These are phyloP conservation scores for Hycleus phaleratus DNA, from an alignment of 1,140 invertebrate genomes.

Conservation along the genomic window DNA sequence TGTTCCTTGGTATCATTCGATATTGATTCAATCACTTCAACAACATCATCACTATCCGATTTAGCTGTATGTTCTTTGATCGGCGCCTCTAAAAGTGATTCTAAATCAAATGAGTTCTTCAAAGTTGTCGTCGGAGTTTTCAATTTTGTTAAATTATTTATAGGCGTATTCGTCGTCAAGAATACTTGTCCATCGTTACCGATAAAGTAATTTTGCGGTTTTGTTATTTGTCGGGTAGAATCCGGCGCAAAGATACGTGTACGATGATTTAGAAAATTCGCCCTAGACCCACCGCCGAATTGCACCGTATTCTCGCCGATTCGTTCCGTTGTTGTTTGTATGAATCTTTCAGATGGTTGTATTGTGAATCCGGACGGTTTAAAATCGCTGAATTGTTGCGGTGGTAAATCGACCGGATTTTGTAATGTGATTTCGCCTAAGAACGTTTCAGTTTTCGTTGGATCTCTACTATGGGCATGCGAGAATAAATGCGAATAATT, in stretches of 20 bases:
- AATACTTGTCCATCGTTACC: conserved; percentile 37
- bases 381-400: neutral
- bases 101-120: conserved; percentile 47
- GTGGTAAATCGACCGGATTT: conserved; percentile 44
- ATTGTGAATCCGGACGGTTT: neutral
- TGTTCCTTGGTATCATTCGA: conserved; percentile 7
- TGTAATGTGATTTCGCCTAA: conserved; percentile 51
- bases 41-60: conserved; percentile 43
- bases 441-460: conserved; percentile 50
- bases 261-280: conserved; percentile 23
- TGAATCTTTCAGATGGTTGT: too few relatives aligned
- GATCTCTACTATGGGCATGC: conserved; percentile 45
- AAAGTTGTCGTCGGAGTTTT: conserved; percentile 25
- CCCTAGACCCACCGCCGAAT: neutral
- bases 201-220: conserved; percentile 35
- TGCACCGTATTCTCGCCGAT: neutral
- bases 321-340: neutral
- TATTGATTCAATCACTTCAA: conserved; percentile 46
- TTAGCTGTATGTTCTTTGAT: conserved; percentile 46
- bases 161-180: conserved; percentile 19
- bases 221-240: conserved; percentile 4
- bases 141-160: conserved; percentile 3
- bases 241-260: conserved; percentile 31
- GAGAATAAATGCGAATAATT: conserved; percentile 34
- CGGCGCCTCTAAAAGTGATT: conserved; percentile 48